Percentiles rank a stretch among this genome's conserved stretches.
Conservation (phyloP, 1,140 invertebrate genomes). For the Drosophila tropicalis region DNA sequence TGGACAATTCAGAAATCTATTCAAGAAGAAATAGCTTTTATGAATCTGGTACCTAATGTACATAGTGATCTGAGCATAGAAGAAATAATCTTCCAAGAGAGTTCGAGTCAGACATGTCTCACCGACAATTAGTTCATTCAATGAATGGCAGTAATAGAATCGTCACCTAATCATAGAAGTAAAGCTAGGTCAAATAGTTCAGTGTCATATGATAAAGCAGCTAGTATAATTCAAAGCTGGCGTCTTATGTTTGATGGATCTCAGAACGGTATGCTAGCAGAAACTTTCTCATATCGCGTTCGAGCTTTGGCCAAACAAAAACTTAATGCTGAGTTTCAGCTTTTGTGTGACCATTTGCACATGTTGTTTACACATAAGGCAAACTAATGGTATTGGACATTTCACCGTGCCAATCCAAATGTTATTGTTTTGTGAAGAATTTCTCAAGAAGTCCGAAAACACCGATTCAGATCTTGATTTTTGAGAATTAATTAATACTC, state of each 20-base stretch:
- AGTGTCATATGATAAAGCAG: not conserved
- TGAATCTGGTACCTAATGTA: not conserved
- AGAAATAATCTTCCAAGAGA: not conserved
- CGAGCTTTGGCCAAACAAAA: too few species aligned
- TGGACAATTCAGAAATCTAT: not conserved
- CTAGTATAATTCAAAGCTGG: conserved; percentile 5
- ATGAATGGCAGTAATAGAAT: too few species aligned
- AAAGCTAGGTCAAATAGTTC: not conserved
- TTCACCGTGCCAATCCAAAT: not conserved
- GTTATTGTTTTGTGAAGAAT: conserved; percentile 21
- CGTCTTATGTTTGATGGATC: not conserved
- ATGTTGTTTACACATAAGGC: conserved; percentile 14
- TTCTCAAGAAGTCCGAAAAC: conserved; percentile 10
- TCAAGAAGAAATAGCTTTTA: not conserved
- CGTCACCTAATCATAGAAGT: too few species aligned
- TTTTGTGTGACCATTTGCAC: conserved; percentile 18
- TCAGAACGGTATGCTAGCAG: too few species aligned
- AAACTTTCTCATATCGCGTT: too few species aligned
- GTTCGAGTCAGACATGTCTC: too few species aligned
- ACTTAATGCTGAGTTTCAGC: not conserved
- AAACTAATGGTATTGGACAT: conserved; percentile 28
- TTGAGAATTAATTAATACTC: conserved; percentile 8
- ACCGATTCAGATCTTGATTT: not conserved
- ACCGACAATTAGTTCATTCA: too few species aligned
- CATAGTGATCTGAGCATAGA: not conserved